Conservation (phyloP, 2,797 vertebrate species). For the Ataeniobius toweri region DNA sequence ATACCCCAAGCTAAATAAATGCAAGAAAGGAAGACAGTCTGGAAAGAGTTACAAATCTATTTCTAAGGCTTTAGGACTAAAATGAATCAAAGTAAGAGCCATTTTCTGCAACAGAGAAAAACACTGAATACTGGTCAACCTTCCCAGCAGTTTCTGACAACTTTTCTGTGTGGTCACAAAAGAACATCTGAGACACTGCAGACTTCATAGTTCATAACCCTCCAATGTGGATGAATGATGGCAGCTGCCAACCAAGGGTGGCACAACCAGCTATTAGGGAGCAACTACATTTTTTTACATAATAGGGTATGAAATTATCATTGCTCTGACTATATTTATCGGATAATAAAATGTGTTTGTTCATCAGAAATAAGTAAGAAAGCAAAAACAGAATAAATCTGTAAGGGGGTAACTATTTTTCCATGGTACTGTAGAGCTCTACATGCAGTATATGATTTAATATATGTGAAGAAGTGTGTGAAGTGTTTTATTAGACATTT, state of each 20-base stretch:
- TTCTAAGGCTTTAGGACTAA: too few species aligned
- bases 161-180: too few species aligned
- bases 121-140: too few species aligned
- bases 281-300: background rate
- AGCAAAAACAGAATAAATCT: background rate
- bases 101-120: too few species aligned
- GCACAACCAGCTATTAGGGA: background rate
- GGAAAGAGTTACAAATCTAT: too few species aligned
- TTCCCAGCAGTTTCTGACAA: too few species aligned
- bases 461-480: conserved; percentile 5
- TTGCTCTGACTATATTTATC: background rate
- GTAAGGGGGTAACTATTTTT: background rate
- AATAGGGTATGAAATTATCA: background rate
- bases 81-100: too few species aligned
- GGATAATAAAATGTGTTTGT: background rate
- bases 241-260: background rate
- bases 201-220: background rate
- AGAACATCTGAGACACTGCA: too few species aligned
- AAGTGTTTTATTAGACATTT: conserved; percentile 17
- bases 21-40: too few species aligned
- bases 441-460: conserved; percentile 18
- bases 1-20: too few species aligned
- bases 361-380: background rate
- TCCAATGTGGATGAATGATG: background rate
- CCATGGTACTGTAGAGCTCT: background rate